Evolutionary conservation across 1,140 invertebrate genomes (phyloP).

Genomic region (Caenorhabditis elegans): DNA sequence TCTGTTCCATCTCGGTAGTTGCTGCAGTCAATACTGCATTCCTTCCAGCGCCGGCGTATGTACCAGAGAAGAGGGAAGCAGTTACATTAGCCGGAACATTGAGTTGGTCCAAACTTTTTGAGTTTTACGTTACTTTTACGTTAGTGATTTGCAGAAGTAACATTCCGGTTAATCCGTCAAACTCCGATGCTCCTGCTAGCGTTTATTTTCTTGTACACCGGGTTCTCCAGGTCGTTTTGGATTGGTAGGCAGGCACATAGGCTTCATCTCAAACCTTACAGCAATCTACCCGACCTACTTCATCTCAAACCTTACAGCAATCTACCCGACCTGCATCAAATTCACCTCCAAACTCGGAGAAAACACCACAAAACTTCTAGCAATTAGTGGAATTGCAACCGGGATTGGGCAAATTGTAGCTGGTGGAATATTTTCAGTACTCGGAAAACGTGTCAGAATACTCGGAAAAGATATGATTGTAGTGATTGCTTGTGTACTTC

Average conservation of each 20-base stretch:
- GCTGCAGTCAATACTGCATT: background rate
- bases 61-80: background rate
- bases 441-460: background rate
- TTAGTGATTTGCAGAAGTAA: background rate
- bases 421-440: background rate
- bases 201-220: background rate
- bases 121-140: no score
- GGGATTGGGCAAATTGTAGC: background rate
- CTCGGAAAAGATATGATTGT: background rate
- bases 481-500: background rate
- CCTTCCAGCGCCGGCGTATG: background rate
- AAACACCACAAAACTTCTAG: background rate
- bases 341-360: background rate
- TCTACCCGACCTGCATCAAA: constrained; percentile 2
- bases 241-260: background rate
- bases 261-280: background rate
- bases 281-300: background rate
- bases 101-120: background rate
- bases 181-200: background rate
- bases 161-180: background rate
- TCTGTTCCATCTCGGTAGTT: background rate
- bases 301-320: background rate
- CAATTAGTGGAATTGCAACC: background rate
- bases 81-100: background rate
- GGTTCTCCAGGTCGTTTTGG: constrained; percentile 1